phyloP scores from a whole-genome alignment of 2,888 invertebrate species.

The Chelonus formosanus region DNA sequence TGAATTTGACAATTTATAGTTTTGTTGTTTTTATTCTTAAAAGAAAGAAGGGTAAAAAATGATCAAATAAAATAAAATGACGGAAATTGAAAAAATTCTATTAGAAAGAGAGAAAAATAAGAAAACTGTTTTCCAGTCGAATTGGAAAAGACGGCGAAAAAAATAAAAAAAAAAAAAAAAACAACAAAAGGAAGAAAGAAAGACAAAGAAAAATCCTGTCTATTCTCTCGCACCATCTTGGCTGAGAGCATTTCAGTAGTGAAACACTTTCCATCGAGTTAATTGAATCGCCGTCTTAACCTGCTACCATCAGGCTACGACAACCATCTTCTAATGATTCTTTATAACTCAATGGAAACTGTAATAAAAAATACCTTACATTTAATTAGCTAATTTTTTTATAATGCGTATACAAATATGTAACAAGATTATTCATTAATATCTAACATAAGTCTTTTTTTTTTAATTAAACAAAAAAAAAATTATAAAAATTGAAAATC shows the following conservation, averaged over 20 bases:
- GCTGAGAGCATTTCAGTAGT: constrained; percentile 40
- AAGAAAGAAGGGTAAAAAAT: constrained; percentile 8
- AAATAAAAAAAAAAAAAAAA: constrained; percentile 9
- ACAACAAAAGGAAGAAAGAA: constrained; percentile 11
- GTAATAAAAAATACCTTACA: constrained; percentile 37
- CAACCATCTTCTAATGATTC: constrained; percentile 19
- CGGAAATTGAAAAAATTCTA: constrained; percentile 14
- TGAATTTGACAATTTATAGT: constrained; percentile 6
- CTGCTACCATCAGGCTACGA: constrained; percentile 22
- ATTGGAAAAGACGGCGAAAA: constrained; percentile 9
- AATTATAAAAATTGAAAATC: constrained; percentile 4
- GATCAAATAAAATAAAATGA: constrained; percentile 1
- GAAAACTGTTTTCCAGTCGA: constrained; percentile 15
- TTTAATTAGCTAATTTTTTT: constrained; percentile 36
- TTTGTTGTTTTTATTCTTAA: not conserved
- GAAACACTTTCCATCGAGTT: constrained; percentile 63
- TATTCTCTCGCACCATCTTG: constrained; percentile 41
- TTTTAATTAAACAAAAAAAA: constrained; percentile 15
- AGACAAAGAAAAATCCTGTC: constrained; percentile 29
- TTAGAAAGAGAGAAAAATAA: constrained; percentile 5
- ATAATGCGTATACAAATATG: constrained; percentile 38
- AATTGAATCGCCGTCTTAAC: constrained; percentile 48
- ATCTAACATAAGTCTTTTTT: constrained; percentile 31
- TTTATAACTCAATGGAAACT: constrained; percentile 62
- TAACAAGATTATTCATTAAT: constrained; percentile 37